A percentile compares a stretch with the other conserved stretches of the same genome.
phyloP scores from a whole-genome alignment of 2,888 invertebrate species.

The Stenodera caucasica region DNA sequence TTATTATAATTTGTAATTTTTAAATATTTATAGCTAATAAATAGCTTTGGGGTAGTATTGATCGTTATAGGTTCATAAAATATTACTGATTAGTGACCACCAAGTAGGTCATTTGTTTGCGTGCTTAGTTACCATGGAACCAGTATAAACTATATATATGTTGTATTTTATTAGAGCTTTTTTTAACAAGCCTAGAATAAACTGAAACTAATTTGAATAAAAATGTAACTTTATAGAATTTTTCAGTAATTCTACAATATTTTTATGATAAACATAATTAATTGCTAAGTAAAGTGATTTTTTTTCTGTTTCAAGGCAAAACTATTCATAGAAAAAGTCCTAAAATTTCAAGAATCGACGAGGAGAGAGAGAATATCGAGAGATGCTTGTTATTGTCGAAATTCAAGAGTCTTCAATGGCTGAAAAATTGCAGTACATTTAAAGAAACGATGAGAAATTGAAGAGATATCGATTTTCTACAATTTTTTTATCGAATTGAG shows the following conservation, averaged over 20 bases:
- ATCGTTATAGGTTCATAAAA: constrained; percentile 25
- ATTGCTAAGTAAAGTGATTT: too few relatives aligned
- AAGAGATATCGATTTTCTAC: too few relatives aligned
- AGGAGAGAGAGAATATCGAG: constrained; percentile 10
- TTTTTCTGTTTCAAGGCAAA: too few relatives aligned
- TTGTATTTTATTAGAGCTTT: not conserved
- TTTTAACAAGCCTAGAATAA: not conserved
- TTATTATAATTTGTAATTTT: too few relatives aligned
- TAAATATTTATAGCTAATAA: too few relatives aligned
- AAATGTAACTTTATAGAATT: not conserved
- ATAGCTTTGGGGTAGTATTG: constrained; percentile 22
- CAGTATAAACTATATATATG: not conserved
- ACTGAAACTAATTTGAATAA: not conserved
- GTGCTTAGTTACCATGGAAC: constrained; percentile 14
- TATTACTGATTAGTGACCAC: constrained; percentile 23
- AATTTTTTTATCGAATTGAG: too few relatives aligned
- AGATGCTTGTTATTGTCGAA: constrained; percentile 23
- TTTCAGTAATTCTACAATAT: too few relatives aligned
- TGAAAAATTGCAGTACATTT: constrained; percentile 6
- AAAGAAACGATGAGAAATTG: too few relatives aligned
- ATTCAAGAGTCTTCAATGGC: constrained; percentile 21
- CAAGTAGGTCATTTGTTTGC: constrained; percentile 24
- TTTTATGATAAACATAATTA: too few relatives aligned
- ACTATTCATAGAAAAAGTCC: too few relatives aligned
- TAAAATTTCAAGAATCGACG: not conserved